phyloP scores from a whole-genome alignment of 2,888 invertebrate genomes.

The Nemoura dubitans region DNA sequence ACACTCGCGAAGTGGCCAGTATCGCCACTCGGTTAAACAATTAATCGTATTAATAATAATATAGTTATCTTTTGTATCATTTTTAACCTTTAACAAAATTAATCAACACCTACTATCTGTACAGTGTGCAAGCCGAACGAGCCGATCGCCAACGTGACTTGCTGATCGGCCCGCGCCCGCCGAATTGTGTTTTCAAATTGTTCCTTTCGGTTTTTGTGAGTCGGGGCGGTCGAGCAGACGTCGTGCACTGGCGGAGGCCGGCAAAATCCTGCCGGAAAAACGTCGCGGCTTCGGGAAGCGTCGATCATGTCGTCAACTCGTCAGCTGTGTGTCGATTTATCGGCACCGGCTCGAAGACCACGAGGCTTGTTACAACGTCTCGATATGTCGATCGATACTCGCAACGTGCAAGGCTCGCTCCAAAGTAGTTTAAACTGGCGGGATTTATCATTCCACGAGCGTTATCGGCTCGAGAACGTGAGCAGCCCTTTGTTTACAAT shows the following conservation, averaged over 20 bases:
- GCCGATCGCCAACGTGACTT: not conserved
- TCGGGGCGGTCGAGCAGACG: not conserved
- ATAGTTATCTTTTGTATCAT: slow-evolving; percentile 7
- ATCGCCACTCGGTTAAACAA: not conserved
- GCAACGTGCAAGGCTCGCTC: too few relatives aligned
- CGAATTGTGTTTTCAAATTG: not conserved
- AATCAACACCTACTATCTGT: slow-evolving; percentile 7
- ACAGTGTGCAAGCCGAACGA: not conserved
- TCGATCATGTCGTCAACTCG: too few relatives aligned
- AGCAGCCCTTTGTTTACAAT: too few relatives aligned
- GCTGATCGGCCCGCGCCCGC: not conserved
- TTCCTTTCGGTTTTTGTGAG: not conserved
- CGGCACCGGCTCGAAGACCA: too few relatives aligned
- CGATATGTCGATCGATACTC: too few relatives aligned
- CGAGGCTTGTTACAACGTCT: too few relatives aligned
- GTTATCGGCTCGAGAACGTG: too few relatives aligned
- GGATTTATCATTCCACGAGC: too few relatives aligned
- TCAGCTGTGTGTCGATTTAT: too few relatives aligned
- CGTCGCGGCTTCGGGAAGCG: too few relatives aligned
- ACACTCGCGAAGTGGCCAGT: not conserved
- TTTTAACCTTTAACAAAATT: slow-evolving; percentile 12
- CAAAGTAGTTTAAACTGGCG: too few relatives aligned
- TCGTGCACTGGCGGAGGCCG: not conserved
- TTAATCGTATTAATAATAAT: slow-evolving; percentile 7
- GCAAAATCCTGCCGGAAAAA: too few relatives aligned